These are phyloP conservation scores for Campylomormyrus numenius DNA, from an alignment of 2,113 vertebrate species.

Conservation along the genomic window DNA sequence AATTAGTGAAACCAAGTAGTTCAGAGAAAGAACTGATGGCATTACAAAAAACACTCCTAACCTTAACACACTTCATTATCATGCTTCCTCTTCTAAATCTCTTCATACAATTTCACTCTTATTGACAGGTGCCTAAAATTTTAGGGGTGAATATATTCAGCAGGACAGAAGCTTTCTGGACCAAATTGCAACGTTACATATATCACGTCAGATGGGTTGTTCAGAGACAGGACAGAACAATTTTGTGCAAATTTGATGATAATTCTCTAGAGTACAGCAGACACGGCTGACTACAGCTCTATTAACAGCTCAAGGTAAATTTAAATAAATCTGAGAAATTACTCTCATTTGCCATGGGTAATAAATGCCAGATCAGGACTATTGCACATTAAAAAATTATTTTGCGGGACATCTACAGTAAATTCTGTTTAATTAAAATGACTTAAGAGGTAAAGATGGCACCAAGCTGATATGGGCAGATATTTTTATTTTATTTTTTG, in stretches of 20 bases:
- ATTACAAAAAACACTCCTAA: neutral
- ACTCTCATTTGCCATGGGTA: neutral
- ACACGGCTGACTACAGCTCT: neutral
- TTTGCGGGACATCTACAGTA: neutral
- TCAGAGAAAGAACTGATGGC: neutral
- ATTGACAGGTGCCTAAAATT: neutral
- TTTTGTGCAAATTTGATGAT: neutral
- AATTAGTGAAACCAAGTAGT: neutral
- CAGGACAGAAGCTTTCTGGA: neutral
- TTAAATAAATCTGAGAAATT: conserved; percentile 3
- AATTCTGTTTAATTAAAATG: neutral
- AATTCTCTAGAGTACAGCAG: neutral
- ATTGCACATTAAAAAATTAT: neutral
- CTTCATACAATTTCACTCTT: neutral
- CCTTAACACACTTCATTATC: neutral
- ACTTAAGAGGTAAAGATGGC: neutral
- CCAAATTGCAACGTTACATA: neutral
- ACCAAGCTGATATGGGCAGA: neutral
- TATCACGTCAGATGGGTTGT: neutral
- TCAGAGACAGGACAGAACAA: neutral
- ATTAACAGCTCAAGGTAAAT: conserved; percentile 2
- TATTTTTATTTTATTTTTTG: neutral
- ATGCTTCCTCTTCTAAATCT: neutral
- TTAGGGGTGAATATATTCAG: neutral
- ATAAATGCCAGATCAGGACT: neutral